phyloP scores from a whole-genome alignment of 2,797 vertebrate species.

The Limosa lapponica region DNA sequence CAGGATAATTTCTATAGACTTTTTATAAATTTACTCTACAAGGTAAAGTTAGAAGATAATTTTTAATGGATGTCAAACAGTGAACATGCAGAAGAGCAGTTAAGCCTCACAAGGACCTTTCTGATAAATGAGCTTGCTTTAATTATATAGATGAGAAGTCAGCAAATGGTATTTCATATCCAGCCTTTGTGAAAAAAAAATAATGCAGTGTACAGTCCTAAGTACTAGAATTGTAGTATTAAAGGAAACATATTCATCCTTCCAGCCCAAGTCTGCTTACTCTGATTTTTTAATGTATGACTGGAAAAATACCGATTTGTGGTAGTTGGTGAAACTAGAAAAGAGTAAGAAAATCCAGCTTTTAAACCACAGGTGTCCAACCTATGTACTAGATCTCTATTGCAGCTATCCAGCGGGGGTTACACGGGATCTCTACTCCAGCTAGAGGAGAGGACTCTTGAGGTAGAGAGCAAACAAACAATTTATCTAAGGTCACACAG shows the following conservation, averaged over 20 bases:
- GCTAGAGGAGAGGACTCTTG: background rate
- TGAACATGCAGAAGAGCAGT: background rate
- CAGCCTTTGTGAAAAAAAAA: background rate
- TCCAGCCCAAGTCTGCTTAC: background rate
- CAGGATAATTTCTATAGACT: background rate
- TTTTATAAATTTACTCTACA: background rate
- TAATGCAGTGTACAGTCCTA: background rate
- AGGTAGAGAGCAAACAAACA: background rate
- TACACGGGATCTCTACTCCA: background rate
- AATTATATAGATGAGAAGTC: constrained; percentile 4
- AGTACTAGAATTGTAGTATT: background rate
- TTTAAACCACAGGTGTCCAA: background rate
- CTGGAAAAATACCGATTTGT: background rate
- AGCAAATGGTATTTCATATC: background rate
- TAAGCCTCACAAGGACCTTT: background rate
- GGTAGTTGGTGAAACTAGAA: background rate
- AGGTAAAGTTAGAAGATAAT: background rate
- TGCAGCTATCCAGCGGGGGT: background rate
- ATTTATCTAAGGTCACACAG: background rate
- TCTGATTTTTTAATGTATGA: background rate
- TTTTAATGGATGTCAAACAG: background rate
- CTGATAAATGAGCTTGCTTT: background rate
- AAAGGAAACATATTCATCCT: background rate
- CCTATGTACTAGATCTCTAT: background rate
- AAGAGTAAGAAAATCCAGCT: background rate